These are phyloP conservation scores for Dolichomitus sp. DNA, from an alignment of 2,888 invertebrate species.

Conservation along the genomic window DNA sequence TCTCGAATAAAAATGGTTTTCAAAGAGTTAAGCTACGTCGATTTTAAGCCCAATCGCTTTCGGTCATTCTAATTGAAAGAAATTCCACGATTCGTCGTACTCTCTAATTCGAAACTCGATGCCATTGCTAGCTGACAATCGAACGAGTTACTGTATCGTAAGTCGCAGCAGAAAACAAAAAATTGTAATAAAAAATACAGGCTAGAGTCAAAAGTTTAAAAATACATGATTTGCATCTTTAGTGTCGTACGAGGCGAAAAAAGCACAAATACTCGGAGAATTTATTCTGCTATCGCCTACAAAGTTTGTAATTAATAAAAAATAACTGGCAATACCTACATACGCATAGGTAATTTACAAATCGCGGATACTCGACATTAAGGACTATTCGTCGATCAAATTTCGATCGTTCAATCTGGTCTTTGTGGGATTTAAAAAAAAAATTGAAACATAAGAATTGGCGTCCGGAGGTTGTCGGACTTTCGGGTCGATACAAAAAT, in stretches of 20 bases:
- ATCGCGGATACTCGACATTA: constrained; percentile 12
- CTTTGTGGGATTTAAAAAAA: constrained; percentile 9
- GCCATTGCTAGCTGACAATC: constrained; percentile 17
- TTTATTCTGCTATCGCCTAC: constrained; percentile 29
- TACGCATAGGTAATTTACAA: constrained; percentile 45
- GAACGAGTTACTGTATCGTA: constrained; percentile 1
- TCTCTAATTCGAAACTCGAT: neutral
- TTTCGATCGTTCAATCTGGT: constrained; percentile 24
- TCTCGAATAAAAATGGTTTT: neutral
- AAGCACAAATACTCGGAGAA: constrained; percentile 25
- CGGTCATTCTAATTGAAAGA: constrained; percentile 5
- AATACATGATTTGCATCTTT: constrained; percentile 32
- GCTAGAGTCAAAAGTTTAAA: constrained; percentile 49
- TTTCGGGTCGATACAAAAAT: constrained; percentile 33
- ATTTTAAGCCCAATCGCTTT: constrained; percentile 10
- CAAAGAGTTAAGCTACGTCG: constrained; percentile 12
- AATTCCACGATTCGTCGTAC: constrained; percentile 12
- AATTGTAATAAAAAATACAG: constrained; percentile 17
- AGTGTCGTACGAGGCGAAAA: constrained; percentile 29
- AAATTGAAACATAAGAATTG: constrained; percentile 1
- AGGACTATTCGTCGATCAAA: constrained; percentile 10
- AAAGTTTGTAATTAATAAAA: constrained; percentile 14
- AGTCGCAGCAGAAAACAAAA: constrained; percentile 37
- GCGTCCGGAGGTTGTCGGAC: constrained; percentile 11
- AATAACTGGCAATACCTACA: constrained; percentile 38